phyloP scores from a whole-genome alignment of 1,140 invertebrate genomes.

The Bombus sibiricus region DNA sequence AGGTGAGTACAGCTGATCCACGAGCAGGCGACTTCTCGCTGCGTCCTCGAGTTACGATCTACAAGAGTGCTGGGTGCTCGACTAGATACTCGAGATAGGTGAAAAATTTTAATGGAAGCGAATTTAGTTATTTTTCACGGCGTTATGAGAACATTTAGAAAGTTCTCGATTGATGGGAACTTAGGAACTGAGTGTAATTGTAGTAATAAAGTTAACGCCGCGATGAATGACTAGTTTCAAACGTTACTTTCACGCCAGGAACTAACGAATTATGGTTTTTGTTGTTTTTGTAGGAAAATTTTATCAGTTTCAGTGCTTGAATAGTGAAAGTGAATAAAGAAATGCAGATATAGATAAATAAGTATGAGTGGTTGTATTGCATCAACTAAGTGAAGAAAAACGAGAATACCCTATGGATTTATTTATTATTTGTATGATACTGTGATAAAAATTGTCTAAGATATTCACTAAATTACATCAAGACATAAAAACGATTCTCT shows the following conservation, averaged over 20 bases:
- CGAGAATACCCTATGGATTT: too few species aligned
- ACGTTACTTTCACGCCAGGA: too few species aligned
- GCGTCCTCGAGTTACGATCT: constrained; percentile 26
- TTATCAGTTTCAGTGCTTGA: not conserved
- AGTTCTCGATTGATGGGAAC: not conserved
- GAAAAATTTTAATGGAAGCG: not conserved
- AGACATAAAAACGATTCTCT: too few species aligned
- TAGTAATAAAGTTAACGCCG: not conserved
- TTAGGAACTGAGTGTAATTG: not conserved
- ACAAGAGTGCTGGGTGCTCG: not conserved
- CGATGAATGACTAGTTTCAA: too few species aligned
- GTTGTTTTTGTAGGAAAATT: not conserved
- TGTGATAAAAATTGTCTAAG: too few species aligned
- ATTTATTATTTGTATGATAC: too few species aligned
- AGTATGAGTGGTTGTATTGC: too few species aligned
- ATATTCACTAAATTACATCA: too few species aligned
- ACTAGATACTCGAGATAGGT: not conserved
- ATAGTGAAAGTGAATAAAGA: too few species aligned
- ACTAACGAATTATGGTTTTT: not conserved
- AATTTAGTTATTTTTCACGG: not conserved
- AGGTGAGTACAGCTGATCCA: constrained; percentile 43
- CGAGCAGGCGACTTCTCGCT: not conserved
- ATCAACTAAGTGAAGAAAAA: too few species aligned
- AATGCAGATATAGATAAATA: too few species aligned
- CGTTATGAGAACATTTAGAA: not conserved